phyloP scores from a whole-genome alignment of 2,797 vertebrate species.

The Malacoraja senta region DNA sequence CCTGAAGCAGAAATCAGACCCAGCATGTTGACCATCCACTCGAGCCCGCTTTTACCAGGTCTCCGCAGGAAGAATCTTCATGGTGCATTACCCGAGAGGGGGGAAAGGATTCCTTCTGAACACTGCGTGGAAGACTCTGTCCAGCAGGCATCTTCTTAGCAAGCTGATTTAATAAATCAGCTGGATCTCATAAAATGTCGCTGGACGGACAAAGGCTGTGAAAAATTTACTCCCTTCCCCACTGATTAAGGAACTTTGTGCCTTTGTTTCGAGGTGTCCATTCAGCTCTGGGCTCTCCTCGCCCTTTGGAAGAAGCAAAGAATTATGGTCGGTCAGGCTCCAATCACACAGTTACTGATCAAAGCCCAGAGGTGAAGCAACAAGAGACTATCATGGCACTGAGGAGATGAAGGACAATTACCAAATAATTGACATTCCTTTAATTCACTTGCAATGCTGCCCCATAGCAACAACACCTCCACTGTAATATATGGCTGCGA shows the following conservation, averaged over 20 bases:
- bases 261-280: constrained; percentile 31
- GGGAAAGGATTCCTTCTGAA: not conserved
- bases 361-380: not conserved
- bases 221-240: constrained; percentile 38
- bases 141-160: not conserved
- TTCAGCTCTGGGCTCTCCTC: not conserved
- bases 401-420: constrained; percentile 34
- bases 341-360: constrained; percentile 35
- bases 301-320: not conserved
- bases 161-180: not conserved
- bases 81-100: not conserved
- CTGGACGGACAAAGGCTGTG: constrained; percentile 33
- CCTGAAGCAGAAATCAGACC: not conserved
- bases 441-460: constrained; percentile 7
- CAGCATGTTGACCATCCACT: not conserved
- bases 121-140: not conserved
- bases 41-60: not conserved
- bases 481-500: not conserved
- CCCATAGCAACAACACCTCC: constrained; percentile 32
- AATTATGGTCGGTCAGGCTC: constrained; percentile 21
- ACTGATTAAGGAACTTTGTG: constrained; percentile 32
- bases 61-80: not conserved
- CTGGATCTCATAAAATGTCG: constrained; percentile 23
- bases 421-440: constrained; percentile 35
- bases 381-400: not conserved